A percentile compares a stretch with the other conserved stretches of the same genome.
Conservation (phyloP, 2,113 vertebrate species). For the Hyperopisus bebe region DNA sequence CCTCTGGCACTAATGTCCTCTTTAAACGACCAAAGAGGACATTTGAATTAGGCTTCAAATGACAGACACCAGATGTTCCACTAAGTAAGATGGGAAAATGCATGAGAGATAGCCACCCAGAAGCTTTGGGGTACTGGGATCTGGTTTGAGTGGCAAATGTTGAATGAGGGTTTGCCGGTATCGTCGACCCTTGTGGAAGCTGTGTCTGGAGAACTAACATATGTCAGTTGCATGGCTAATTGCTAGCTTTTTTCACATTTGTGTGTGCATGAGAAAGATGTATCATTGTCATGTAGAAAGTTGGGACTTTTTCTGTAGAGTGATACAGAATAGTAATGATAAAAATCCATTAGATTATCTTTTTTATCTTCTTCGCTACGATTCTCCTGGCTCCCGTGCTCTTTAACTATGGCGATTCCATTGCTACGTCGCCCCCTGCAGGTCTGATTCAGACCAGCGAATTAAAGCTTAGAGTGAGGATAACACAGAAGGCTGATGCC, state of each 20-base stretch:
- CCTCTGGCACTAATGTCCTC: not conserved
- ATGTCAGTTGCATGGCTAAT: not conserved
- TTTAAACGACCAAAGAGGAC: not conserved
- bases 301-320: not conserved
- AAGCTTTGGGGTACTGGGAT: not conserved
- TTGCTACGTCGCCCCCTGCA: not conserved
- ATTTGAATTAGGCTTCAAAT: not conserved
- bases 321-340: not conserved
- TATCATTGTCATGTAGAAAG: not conserved
- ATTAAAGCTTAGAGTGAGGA: not conserved
- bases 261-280: not conserved
- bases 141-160: not conserved
- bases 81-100: not conserved
- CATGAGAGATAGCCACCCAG: not conserved
- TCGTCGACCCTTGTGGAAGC: not conserved
- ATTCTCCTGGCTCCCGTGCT: not conserved
- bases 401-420: too few relatives aligned
- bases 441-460: constrained; percentile 12
- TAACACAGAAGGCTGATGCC: not conserved
- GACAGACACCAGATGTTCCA: not conserved
- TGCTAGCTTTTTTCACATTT: not conserved
- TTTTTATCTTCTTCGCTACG: not conserved
- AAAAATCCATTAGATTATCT: not conserved
- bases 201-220: not conserved
- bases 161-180: not conserved